Evolutionary conservation across 2,888 invertebrate species (phyloP).

Genomic region (Serrognathus titanus): DNA sequence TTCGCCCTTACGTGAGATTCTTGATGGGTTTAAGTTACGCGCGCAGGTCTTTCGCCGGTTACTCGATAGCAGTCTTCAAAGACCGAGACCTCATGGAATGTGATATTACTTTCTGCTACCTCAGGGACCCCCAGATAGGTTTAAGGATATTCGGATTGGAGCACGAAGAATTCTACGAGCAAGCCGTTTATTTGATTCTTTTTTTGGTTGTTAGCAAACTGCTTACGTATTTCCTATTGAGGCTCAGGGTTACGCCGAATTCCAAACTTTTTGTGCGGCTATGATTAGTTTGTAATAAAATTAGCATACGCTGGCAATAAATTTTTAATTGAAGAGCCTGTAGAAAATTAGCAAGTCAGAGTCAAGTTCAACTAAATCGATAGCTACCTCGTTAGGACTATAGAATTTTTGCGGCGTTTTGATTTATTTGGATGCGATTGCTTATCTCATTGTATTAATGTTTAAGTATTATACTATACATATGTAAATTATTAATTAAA

Average conservation of each 20-base stretch:
- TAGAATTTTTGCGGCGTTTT: too few relatives aligned
- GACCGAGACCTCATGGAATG: constrained; percentile 8
- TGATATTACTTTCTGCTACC: constrained; percentile 12
- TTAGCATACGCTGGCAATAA: too few relatives aligned
- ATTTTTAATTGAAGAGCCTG: too few relatives aligned
- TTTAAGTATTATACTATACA: too few relatives aligned
- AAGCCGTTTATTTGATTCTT: not conserved
- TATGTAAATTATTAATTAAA: too few relatives aligned
- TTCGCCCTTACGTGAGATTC: not conserved
- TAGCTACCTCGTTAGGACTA: too few relatives aligned
- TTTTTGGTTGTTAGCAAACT: constrained; percentile 6
- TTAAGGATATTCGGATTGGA: constrained; percentile 9
- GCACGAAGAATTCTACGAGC: not conserved
- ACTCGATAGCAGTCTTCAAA: not conserved
- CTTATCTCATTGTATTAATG: too few relatives aligned
- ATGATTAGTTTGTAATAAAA: too few relatives aligned
- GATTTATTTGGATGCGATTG: too few relatives aligned
- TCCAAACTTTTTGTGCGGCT: too few relatives aligned
- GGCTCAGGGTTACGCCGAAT: constrained; percentile 6
- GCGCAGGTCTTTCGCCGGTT: constrained; percentile 7
- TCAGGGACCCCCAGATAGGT: constrained; percentile 5
- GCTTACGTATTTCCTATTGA: constrained; percentile 6
- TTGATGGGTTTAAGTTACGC: constrained; percentile 10
- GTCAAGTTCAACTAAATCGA: too few relatives aligned
- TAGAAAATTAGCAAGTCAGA: too few relatives aligned